Base-by-base conservation (phyloP, 2,888 invertebrate species). In the Epicampocera succincta region DNA sequence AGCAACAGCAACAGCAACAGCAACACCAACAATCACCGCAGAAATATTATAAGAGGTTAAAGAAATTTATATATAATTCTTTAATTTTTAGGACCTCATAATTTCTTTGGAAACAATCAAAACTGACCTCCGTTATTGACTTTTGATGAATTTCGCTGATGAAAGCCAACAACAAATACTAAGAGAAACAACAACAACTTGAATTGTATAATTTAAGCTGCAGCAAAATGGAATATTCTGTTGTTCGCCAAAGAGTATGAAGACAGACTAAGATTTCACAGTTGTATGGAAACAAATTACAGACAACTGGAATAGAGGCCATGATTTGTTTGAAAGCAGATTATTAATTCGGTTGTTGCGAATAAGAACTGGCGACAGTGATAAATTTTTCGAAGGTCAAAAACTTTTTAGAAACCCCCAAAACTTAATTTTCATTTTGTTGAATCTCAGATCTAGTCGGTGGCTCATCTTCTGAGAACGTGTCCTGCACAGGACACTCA, bases 101-200 rank as follows among this genome's bases (percentile, higher is more conserved):
- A 69, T 56, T 69, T 76, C 76, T 76, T 61, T 38, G 54, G 76
- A 76, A 76, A 76, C 63, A 63, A 76, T 69, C 76, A 69, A 76
- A 69, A 76, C 54, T 76, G 76, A 76, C 76, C 76, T 69, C 69
- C 61, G 54, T 69, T 63, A 76, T 69, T 76, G 76, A 76, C 76
- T 76, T 63, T 69, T 76, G 69, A 76, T 76, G 76, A 69, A 69
- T 76, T 69, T 69, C 38, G n/a, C 13, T 61, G 68, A 69, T 69
- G 69, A 76, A 38, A 46, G 44, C 38, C n/a, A 21, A 33, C 33
- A 52, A 21, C 4, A 19, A 50, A 65, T 11, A 65, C 29, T 13
- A 38, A 19, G 3, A 42, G 5, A 15, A 54, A 6, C 44, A n/a
- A 56, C 29, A 75, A 11, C 38, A 11, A 50, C 50, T 44, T 33